Conservation (phyloP, 2,888 invertebrate species). For the Eupithecia pulchellata region DNA sequence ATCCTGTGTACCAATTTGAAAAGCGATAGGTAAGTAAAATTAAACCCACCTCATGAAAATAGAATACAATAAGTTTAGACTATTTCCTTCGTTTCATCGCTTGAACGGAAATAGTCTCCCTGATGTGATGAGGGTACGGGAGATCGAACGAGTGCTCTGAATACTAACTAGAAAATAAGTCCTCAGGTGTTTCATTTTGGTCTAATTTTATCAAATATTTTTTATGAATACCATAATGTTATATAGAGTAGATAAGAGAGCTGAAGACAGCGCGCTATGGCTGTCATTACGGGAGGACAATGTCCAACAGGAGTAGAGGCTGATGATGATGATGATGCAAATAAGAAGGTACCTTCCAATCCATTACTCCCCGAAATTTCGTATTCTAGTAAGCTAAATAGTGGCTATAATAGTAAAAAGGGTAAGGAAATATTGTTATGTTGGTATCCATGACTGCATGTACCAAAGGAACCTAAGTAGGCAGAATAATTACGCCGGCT, state of each 20-base stretch:
- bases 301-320: no score
- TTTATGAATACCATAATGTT: background rate
- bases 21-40: background rate
- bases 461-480: background rate
- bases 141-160: constrained; percentile 47
- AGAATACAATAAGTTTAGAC: constrained; percentile 45
- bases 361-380: no score
- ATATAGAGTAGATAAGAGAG: background rate
- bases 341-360: no score
- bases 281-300: background rate
- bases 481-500: no score
- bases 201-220: constrained; percentile 2
- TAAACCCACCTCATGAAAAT: constrained; percentile 33
- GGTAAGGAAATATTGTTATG: no score
- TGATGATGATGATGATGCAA: no score
- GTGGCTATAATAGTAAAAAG: no score
- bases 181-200: constrained; percentile 20
- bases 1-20: background rate
- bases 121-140: constrained; percentile 38
- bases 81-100: constrained; percentile 47
- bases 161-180: constrained; percentile 51
- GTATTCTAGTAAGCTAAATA: no score
- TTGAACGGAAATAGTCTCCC: constrained; percentile 50
- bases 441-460: no score
- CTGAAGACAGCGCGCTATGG: no score